These are phyloP conservation scores for Hypocryptadius cinnamomeus DNA, from an alignment of 2,113 vertebrate genomes.

Conservation along the genomic window DNA sequence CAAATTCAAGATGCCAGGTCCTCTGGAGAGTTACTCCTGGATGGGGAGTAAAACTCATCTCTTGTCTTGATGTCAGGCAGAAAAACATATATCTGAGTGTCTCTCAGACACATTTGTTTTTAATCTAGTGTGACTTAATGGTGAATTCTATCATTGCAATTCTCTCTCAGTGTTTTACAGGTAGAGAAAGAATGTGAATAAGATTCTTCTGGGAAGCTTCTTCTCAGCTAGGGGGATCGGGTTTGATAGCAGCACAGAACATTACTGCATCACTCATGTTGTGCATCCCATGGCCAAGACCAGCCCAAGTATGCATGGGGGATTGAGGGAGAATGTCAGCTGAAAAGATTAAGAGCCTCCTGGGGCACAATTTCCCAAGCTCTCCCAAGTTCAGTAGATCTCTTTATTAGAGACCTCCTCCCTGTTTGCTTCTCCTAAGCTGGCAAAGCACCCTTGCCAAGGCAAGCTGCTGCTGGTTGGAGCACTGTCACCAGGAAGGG, in stretches of 20 bases:
- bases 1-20: not conserved
- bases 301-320: not conserved
- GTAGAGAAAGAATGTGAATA: not conserved
- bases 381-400: not conserved
- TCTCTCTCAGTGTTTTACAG: not conserved
- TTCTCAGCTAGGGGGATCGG: not conserved
- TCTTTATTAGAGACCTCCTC: not conserved
- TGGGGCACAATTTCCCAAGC: not conserved
- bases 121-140: not conserved
- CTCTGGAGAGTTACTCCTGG: not conserved
- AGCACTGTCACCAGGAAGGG: not conserved
- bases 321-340: not conserved
- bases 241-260: not conserved
- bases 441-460: not conserved
- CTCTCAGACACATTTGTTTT: not conserved
- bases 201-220: not conserved
- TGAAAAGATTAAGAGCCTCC: not conserved
- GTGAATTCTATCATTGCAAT: not conserved
- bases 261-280: not conserved
- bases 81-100: not conserved
- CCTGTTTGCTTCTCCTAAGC: not conserved
- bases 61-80: not conserved
- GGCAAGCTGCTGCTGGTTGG: not conserved
- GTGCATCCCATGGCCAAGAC: not conserved
- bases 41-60: not conserved